A percentile compares a stretch with the other conserved stretches of the same genome.
phyloP scores from a whole-genome alignment of 2,797 vertebrate species.

The Darevskia nairensis region DNA sequence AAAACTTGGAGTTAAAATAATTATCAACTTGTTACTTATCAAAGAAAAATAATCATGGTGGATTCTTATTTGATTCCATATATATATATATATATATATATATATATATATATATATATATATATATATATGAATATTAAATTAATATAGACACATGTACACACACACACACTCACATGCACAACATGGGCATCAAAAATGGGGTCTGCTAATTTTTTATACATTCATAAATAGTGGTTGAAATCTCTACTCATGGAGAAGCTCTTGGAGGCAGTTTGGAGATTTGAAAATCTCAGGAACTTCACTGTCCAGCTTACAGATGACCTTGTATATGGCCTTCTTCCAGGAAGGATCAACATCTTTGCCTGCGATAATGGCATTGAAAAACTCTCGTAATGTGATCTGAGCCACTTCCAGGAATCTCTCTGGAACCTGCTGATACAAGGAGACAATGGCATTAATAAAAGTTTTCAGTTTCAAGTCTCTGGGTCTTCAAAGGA shows the following conservation, averaged over 20 bases:
- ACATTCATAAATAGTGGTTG: slow-evolving; percentile 89
- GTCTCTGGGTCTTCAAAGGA: slow-evolving; percentile 85
- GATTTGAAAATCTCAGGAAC: slow-evolving; percentile 99
- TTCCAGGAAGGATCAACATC: slow-evolving; percentile 99
- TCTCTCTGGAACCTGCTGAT: slow-evolving; percentile 96
- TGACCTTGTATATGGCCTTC: slow-evolving; percentile 99
- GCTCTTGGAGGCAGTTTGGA: slow-evolving; percentile 99
- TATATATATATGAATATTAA: slow-evolving; percentile 61
- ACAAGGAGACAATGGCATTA: slow-evolving; percentile 90
- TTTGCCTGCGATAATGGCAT: slow-evolving; percentile 99
- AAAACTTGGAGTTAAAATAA: slow-evolving; percentile 79
- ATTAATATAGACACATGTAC: slow-evolving; percentile 77
- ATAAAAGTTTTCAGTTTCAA: slow-evolving; percentile 89
- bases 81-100: slow-evolving; percentile 71
- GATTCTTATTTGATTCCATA: slow-evolving; percentile 76
- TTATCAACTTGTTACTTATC: slow-evolving; percentile 76
- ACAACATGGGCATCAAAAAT: slow-evolving; percentile 85
- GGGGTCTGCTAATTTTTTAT: slow-evolving; percentile 91
- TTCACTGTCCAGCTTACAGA: slow-evolving; percentile 99
- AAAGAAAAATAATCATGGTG: slow-evolving; percentile 71
- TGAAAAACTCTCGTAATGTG: slow-evolving; percentile 99
- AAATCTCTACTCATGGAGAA: slow-evolving; percentile 96
- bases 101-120: slow-evolving; percentile 59
- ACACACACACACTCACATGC: slow-evolving; percentile 46
- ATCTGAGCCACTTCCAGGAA: slow-evolving; percentile 99